phyloP scores from a whole-genome alignment of 2,888 invertebrate genomes.

The Sphaerophoria taeniata region DNA sequence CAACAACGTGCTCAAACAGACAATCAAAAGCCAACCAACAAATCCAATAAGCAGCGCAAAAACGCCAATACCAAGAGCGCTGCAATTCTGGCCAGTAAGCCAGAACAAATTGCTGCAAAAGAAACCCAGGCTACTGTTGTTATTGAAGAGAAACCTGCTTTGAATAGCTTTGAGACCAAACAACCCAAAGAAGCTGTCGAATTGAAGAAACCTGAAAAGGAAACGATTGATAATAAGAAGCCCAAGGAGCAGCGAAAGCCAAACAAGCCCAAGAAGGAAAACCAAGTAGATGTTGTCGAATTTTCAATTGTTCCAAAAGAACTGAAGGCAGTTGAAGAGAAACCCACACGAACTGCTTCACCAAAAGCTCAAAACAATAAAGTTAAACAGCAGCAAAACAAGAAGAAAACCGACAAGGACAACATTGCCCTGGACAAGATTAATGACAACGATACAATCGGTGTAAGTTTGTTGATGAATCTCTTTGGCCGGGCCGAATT shows the following conservation, averaged over 20 bases:
- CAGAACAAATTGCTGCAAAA: slow-evolving; percentile 78
- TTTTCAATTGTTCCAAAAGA: slow-evolving; percentile 78
- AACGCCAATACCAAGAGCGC: slow-evolving; percentile 71
- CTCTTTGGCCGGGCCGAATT: slow-evolving; percentile 92
- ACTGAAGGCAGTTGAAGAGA: slow-evolving; percentile 77
- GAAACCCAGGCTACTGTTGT: slow-evolving; percentile 56
- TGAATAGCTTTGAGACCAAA: slow-evolving; percentile 90
- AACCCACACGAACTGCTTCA: slow-evolving; percentile 77
- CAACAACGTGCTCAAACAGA: slow-evolving; percentile 60
- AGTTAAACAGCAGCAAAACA: slow-evolving; percentile 77
- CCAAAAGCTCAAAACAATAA: slow-evolving; percentile 79
- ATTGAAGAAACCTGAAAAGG: slow-evolving; percentile 78
- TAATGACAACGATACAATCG: slow-evolving; percentile 88
- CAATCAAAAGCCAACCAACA: slow-evolving; percentile 75
- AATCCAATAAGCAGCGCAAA: slow-evolving; percentile 78
- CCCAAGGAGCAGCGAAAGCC: slow-evolving; percentile 76
- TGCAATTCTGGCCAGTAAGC: slow-evolving; percentile 82
- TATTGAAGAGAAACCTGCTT: slow-evolving; percentile 80
- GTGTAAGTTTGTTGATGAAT: slow-evolving; percentile 88
- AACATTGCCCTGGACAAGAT: slow-evolving; percentile 83
- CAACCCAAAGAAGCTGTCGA: slow-evolving; percentile 91
- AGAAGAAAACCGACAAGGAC: slow-evolving; percentile 86
- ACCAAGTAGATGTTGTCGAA: slow-evolving; percentile 70
- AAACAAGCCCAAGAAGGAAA: slow-evolving; percentile 76
- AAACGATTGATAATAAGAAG: slow-evolving; percentile 78